A percentile compares a stretch with the other conserved stretches of the same genome.
phyloP scores from a whole-genome alignment of 2,888 invertebrate genomes.

The Spilarctia lutea region DNA sequence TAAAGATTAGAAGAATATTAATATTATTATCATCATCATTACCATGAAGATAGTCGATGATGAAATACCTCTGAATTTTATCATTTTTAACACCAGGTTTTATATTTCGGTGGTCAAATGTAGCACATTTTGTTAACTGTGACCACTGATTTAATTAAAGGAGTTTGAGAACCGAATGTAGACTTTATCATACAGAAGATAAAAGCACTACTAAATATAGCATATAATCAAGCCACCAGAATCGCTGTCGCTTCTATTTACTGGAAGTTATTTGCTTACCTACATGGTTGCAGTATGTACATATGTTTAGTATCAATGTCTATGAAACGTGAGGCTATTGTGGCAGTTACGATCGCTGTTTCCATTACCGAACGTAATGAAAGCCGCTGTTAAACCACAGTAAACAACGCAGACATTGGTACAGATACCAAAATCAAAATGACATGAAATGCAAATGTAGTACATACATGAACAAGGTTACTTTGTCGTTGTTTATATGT shows the following conservation, averaged over 20 bases:
- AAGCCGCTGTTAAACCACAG: background rate
- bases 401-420: background rate
- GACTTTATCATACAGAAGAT: background rate
- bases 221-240: background rate
- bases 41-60: too few relatives aligned
- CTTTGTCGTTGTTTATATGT: background rate
- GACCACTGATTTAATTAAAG: background rate
- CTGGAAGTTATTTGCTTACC: slow-evolving; percentile 13
- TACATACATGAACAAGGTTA: background rate
- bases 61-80: too few relatives aligned
- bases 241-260: background rate
- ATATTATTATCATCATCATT: too few relatives aligned
- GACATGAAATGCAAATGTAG: background rate
- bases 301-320: slow-evolving; percentile 18
- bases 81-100: too few relatives aligned
- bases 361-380: slow-evolving; percentile 27
- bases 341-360: slow-evolving; percentile 26
- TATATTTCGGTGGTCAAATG: background rate
- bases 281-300: slow-evolving; percentile 25
- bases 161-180: background rate
- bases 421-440: background rate
- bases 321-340: slow-evolving; percentile 29
- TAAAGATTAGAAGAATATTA: too few relatives aligned
- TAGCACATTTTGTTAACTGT: background rate
- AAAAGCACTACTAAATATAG: background rate